Evolutionary conservation across 2,888 invertebrate genomes (phyloP).

Genomic region (Chrysina gloriosa): DNA sequence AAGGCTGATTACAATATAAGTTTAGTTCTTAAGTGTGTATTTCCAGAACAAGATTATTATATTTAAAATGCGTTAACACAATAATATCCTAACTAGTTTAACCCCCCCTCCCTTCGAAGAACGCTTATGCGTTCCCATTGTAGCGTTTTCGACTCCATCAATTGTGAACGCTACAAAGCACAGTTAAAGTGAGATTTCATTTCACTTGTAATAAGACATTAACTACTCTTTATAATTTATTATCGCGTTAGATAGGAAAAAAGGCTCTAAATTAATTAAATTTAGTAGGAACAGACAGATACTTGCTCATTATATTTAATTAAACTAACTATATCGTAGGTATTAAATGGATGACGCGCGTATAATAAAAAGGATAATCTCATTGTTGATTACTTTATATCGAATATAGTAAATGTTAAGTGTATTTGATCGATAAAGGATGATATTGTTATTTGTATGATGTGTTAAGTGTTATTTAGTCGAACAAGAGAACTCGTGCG

Average conservation of each 20-base stretch:
- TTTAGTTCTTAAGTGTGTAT: conserved; percentile 40
- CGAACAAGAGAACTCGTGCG: background rate
- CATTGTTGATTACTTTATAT: background rate
- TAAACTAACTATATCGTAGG: background rate
- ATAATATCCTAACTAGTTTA: background rate
- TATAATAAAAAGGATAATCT: background rate
- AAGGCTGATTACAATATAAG: conserved; percentile 43
- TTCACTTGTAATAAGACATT: too few species aligned
- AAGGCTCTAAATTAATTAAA: background rate
- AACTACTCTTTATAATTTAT: too few species aligned
- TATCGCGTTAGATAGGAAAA: background rate
- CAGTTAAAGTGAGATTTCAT: too few species aligned
- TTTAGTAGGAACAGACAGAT: background rate
- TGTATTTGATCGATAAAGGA: too few species aligned
- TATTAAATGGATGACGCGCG: background rate
- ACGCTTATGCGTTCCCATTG: too few species aligned
- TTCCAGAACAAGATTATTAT: conserved; percentile 9
- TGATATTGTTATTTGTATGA: too few species aligned
- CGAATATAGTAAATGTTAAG: background rate
- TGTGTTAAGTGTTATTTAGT: background rate
- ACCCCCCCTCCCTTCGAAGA: too few species aligned
- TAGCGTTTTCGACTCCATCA: too few species aligned
- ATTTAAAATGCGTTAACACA: background rate
- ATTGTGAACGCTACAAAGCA: too few species aligned
- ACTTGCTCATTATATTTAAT: conserved; percentile 9